A percentile compares a stretch with the other conserved stretches of the same genome.
Evolutionary conservation across 2,888 invertebrate genomes (phyloP).

Genomic region (Baronia brevicornis): DNA sequence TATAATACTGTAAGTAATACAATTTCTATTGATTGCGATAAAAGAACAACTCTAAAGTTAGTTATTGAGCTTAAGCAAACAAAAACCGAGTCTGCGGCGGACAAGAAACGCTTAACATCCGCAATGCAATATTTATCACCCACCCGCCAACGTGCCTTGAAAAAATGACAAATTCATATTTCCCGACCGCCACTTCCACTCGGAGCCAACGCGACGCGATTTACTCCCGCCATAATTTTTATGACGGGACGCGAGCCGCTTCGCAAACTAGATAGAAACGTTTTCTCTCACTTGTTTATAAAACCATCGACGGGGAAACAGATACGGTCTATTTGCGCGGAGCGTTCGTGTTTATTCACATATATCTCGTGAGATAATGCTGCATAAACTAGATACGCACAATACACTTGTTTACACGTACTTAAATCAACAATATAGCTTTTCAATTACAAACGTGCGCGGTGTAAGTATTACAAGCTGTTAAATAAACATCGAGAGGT

Average conservation of each 20-base stretch:
- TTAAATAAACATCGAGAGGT: conserved; percentile 30
- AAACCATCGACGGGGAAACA: conserved; percentile 66
- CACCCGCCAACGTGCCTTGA: conserved; percentile 66
- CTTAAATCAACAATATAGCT: conserved; percentile 37
- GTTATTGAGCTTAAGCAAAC: no score
- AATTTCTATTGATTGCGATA: no score
- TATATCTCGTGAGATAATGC: conserved; percentile 65
- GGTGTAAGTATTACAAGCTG: conserved; percentile 27
- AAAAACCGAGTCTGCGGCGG: conserved; percentile 22
- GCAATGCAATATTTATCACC: conserved; percentile 74
- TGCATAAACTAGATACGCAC: conserved; percentile 49
- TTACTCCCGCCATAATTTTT: conserved; percentile 69
- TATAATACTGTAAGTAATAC: no score
- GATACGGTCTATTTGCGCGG: conserved; percentile 65
- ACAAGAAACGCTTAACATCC: conserved; percentile 51
- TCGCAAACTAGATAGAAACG: conserved; percentile 65
- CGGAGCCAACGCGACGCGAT: conserved; percentile 47
- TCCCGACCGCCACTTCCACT: conserved; percentile 37
- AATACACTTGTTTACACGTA: conserved; percentile 43
- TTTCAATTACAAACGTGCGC: conserved; percentile 41
- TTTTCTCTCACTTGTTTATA: conserved; percentile 71
- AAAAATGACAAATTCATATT: conserved; percentile 74
- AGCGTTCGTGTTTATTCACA: conserved; percentile 54
- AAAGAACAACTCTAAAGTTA: no score
- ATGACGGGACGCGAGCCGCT: conserved; percentile 59